Conservation (phyloP, 2,113 vertebrate species). For the Leucoraja erinaceus region DNA sequence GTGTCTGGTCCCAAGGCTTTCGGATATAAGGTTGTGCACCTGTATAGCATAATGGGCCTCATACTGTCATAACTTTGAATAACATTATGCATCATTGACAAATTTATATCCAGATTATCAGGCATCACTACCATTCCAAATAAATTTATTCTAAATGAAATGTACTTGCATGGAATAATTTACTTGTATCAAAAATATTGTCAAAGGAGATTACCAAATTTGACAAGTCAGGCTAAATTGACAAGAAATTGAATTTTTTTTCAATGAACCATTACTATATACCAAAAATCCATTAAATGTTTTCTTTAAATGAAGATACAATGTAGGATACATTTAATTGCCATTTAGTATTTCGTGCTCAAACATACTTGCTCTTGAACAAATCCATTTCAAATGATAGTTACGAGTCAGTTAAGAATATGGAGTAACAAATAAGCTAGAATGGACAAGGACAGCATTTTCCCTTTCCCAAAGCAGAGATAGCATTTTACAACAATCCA, state of each 20-base stretch:
- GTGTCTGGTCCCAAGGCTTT: too few species aligned
- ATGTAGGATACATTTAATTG: neutral
- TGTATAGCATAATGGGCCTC: neutral
- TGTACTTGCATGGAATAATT: neutral
- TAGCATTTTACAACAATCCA: too few species aligned
- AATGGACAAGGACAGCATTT: too few species aligned
- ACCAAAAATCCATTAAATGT: too few species aligned
- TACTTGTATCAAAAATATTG: neutral
- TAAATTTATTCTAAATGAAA: neutral
- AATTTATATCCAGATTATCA: neutral
- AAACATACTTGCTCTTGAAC: too few species aligned
- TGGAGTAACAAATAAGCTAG: too few species aligned
- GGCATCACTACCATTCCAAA: neutral
- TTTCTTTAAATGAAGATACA: neutral
- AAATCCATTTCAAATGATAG: too few species aligned
- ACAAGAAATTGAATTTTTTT: slow-evolving; percentile 21
- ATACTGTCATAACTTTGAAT: neutral
- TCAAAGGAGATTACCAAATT: neutral
- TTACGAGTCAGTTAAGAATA: too few species aligned
- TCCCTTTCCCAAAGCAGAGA: too few species aligned
- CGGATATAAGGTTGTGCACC: too few species aligned
- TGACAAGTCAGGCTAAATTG: neutral
- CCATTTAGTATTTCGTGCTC: too few species aligned
- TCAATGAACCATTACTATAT: neutral
- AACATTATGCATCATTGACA: neutral